Conservation (phyloP, 2,888 invertebrate genomes). For the Scaeva pyrastri region DNA sequence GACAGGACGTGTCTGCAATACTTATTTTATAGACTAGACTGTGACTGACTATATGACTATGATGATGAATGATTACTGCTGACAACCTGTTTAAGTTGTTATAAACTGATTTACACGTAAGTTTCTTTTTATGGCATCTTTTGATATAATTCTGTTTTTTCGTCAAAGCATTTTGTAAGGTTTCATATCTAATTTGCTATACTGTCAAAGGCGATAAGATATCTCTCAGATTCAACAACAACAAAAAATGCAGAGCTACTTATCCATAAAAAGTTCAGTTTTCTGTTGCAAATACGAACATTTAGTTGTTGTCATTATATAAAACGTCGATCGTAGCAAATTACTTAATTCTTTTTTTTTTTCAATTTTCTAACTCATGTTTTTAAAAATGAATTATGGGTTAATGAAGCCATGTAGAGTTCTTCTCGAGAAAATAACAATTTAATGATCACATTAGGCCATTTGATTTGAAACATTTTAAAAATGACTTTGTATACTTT, state of each 20-base stretch:
- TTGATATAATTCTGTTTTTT: slow-evolving; percentile 7
- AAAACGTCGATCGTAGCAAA: slow-evolving; percentile 9
- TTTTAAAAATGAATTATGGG: neutral
- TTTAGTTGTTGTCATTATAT: neutral
- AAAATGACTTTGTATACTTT: neutral
- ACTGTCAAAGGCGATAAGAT: neutral
- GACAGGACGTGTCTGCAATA: slow-evolving; percentile 14
- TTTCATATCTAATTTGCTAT: slow-evolving; percentile 29
- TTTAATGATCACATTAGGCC: neutral
- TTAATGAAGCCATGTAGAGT: neutral
- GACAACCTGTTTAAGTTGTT: slow-evolving; percentile 12
- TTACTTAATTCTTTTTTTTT: slow-evolving; percentile 1
- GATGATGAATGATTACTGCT: neutral
- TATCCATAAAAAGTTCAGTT: slow-evolving; percentile 15
- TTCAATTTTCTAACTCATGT: neutral
- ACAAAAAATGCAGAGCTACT: slow-evolving; percentile 7
- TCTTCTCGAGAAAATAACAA: neutral
- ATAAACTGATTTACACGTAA: slow-evolving; percentile 26
- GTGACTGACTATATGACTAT: too few relatives aligned
- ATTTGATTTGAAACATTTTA: neutral
- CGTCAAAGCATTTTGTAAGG: slow-evolving; percentile 11
- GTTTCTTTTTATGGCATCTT: slow-evolving; percentile 20
- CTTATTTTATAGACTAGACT: neutral
- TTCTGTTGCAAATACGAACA: neutral
- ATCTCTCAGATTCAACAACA: neutral